Evolutionary conservation across 2,113 vertebrate species (phyloP), one percentile per base, ranked within the genome.

Genomic region (Hipposideros armiger): DNA sequence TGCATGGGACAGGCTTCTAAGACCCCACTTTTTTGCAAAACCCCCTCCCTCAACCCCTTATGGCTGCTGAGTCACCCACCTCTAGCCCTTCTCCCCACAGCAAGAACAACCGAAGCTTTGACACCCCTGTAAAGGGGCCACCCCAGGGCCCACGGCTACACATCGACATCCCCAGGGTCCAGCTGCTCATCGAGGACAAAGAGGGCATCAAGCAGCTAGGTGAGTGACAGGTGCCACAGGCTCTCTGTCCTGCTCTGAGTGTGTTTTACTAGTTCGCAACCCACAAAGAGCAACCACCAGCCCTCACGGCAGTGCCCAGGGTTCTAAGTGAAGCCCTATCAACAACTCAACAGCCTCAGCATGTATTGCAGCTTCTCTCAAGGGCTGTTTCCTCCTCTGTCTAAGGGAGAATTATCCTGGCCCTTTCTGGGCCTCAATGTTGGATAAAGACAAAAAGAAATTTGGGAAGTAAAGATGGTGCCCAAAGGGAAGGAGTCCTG

Each of bases 21-120:
- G 5, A 70, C 52, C 66, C 81, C 15, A 45, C 42, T 83, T 2
- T 78, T 87, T 66, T 56, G 32, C 45, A 84, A 47, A 80, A 30
- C 11, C 30, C 50, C 45, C 30, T 47, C 54, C 66, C n/a, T 32
- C n/a, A 40, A 26, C 66, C 85, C 36, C 17, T 78, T 40, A 17
- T 45, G 87, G 54, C 91, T 64, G 32, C 28, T 28, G 73, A 93
- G 83, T 94, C 64, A 93, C 42, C 72, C 82, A 90, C 58, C 66
- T 66, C 50, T 42, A 42, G 26, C 54, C 98, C 89, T 98, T 97
- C 95, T 97, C 98, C 95, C 98, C 98, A 96, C 98, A 99, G 99
- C 98, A 99, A 99, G 99, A 99, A 99, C 97, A 99, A 99, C 98
- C 99, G 99, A 97, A 99, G 99, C 98, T 99, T 99, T 83, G 99